Base-by-base conservation (phyloP, 2,888 invertebrate genomes). In the Heliconius cydno region DNA sequence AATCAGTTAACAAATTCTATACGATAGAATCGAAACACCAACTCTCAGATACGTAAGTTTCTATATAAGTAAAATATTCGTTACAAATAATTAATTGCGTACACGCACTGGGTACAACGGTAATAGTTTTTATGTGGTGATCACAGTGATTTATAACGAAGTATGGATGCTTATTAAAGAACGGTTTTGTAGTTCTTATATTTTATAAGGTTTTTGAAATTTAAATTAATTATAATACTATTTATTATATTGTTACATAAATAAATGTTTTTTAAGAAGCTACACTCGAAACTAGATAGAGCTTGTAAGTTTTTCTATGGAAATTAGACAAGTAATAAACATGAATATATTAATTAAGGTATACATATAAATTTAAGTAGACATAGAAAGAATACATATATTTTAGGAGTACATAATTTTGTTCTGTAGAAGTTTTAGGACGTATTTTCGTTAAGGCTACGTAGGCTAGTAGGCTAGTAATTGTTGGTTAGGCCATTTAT, bases 71-170 rank as follows among this genome's bases (percentile, higher is more conserved):
- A 82, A 79, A 83, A 81, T 83, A 82, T 82, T 83, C 79, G 83
- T 83, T 83, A 83, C 80, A 82, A 34, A 80, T 84, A 83, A 84
- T 84, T 84, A 84, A 84, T 84, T 80, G 83, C 83, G 80, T 84
- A 84, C 84, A 83, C 77, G 84, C 81, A 82, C 80, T 73, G 66
- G 72, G 76, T 83, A 82, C 80, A 80, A 81, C 79, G 77, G 78
- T 79, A 82, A 81, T 80, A 71, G 78, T 79, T 82, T 76, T 77
- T 80, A 80, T 82, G 60, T 66, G 80, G 82, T 77, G 77, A 77
- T 71, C 79, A 80, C 82, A 79, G 81, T 84, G 80, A 85, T 84
- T 82, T 83, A 84, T 83, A 76, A 77, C 79, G 34, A 81, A 81
- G 82, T 80, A 83, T 73, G 25, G 28, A 22, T 1, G n/a, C 77